Evolutionary conservation across 2,113 vertebrate genomes (phyloP), one percentile per base, ranked within the genome.

Genomic region (Brevimyrus niger): DNA sequence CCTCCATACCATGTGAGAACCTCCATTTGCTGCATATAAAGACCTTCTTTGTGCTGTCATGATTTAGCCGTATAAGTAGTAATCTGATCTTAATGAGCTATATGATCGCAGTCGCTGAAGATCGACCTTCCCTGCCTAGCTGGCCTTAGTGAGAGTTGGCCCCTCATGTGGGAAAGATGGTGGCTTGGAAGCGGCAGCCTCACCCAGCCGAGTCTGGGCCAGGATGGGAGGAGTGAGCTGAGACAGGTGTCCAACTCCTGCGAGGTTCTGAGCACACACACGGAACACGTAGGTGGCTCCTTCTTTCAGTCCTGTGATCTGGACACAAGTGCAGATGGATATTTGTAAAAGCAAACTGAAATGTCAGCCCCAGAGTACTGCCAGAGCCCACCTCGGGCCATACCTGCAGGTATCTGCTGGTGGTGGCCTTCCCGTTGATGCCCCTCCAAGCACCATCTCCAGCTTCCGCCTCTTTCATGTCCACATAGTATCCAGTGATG

Each of bases 171-270:
- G 5, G 17, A 47, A 21, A 21, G 21, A 42, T 84, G 38, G 42
- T 84, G 21, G 82, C 8, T 23, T 3, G 7, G 82, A 42, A 42
- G 21, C 27, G 73, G 50, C 53, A 73, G 84, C 90, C 96, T 91
- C 89, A 99, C 98, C 98, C 95, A 98, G 96, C 55, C 91, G 95
- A 46, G 97, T 99, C 94, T 98, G 96, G 89, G 98, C 97, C 88
- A 97, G 46, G 8, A 99, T 91, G 31, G 98, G 96, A 69, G 97
- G 97, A 0, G 97, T 95, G 2, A 93, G 86, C 42, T 96, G 94
- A 4, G 97, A 98, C 0, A 97, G 93, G 89, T 95, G 96, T 90
- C 98, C 98, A 3, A 99, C 98, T 7, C 98, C 98, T 1, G 95
- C 97, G 89, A 97, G 95, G 94, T 99, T 99, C 90, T 96, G 91